Evolutionary conservation across 2,113 vertebrate species (phyloP).

Genomic region (Phyllostomus hastatus): DNA sequence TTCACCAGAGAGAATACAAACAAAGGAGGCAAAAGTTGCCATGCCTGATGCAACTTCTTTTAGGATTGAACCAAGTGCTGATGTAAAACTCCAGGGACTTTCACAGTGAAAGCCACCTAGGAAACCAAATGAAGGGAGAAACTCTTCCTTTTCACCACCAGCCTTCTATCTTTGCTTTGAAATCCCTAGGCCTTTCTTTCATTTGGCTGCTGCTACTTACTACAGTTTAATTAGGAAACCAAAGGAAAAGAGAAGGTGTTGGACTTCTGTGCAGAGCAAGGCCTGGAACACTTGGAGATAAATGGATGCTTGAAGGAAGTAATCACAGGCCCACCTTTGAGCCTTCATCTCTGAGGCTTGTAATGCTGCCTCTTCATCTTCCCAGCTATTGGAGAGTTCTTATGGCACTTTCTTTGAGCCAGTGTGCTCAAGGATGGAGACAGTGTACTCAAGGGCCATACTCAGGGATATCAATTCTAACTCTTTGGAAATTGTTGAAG

Average conservation of each 20-base stretch:
- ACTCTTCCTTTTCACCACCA: not conserved
- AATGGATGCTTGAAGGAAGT: not conserved
- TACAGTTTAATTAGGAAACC: not conserved
- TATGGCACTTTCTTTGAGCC: not conserved
- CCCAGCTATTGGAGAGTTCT: no score
- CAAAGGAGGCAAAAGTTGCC: slow-evolving; percentile 59
- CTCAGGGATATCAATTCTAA: not conserved
- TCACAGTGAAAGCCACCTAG: not conserved
- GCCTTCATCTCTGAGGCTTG: not conserved
- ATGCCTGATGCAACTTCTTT: slow-evolving; percentile 76
- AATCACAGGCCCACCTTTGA: not conserved
- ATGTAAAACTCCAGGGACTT: slow-evolving; percentile 58
- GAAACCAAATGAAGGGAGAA: not conserved
- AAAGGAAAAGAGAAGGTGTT: not conserved
- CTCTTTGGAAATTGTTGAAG: slow-evolving; percentile 49
- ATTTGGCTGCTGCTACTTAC: not conserved
- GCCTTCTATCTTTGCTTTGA: slow-evolving; percentile 4
- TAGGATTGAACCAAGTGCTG: slow-evolving; percentile 37
- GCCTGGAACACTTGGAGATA: not conserved
- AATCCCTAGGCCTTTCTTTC: slow-evolving; percentile 17
- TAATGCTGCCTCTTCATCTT: fast-evolving
- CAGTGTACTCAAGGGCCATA: not conserved
- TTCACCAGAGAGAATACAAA: slow-evolving; percentile 52
- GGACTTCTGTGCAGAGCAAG: not conserved
- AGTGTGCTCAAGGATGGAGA: fast-evolving